Base-by-base conservation (phyloP, 1,140 invertebrate species). In the Tetramorium simillimum region DNA sequence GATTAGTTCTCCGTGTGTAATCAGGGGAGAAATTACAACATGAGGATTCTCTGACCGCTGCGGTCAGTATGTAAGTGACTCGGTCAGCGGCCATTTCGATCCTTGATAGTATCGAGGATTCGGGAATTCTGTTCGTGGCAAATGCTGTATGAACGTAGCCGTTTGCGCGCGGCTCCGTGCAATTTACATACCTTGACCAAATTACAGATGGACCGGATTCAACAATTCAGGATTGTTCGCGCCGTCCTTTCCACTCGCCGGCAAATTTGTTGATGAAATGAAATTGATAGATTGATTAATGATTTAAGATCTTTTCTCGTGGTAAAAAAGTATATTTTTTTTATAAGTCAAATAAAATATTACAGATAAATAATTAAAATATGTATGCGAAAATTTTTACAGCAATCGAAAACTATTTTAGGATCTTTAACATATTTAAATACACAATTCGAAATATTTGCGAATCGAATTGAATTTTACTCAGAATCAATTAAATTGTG, bases 11-110 rank as follows among this genome's bases (percentile, higher is more conserved):
- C 67, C 40, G 67, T 82, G 80, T 82, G 80, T 73, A 82, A 82
- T 82, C 67, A 73, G 51, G 24, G 49, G 40, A 56, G 40, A 82
- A 82, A 82, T 82, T 82, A 82, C 80, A 82, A 72, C 80, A 82
- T 72, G 80, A 43, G 67, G 18, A 82, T 82, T n/a, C 80, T 46
- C 67, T 72, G 67, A 82, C 80, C 80, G 24, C 80, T 73, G 53
- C 18, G 67, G 80, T 73, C 80, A 82, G 67, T 73, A 82, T 82
- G 67, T 82, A 82, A 82, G 80, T 82, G 80, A 82, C 80, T 82
- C 24, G 80, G 80, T 82, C 80, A 73, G 69, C 53, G 53, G 40
- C 40, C 67, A 82, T 82, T 82, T 73, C 80, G 80, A 82, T 73
- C 80, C 40, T 75, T 84, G 80, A 84, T 84, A 16, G 80, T 84